Conservation (phyloP, 2,888 invertebrate genomes). For the Erynnis tages region DNA sequence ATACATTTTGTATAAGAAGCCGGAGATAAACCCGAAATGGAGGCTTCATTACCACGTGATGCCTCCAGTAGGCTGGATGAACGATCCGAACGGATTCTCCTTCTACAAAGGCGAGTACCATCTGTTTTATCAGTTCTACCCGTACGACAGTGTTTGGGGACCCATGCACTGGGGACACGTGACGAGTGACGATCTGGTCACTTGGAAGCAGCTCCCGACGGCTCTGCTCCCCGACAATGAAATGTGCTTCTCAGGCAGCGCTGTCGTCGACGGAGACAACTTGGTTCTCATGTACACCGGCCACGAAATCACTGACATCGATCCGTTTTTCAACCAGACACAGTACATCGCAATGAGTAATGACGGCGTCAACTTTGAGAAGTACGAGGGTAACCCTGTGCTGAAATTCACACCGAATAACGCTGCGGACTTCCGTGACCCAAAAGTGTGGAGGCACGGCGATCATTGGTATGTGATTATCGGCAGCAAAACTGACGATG, state of each 20-base stretch:
- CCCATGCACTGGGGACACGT: constrained; percentile 82
- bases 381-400: constrained; percentile 68
- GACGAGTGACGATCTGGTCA: constrained; percentile 66
- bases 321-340: constrained; percentile 56
- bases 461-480: constrained; percentile 68
- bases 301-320: constrained; percentile 43
- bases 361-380: constrained; percentile 65
- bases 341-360: constrained; percentile 67
- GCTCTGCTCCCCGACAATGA: constrained; percentile 72
- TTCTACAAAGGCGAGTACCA: constrained; percentile 75
- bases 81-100: constrained; percentile 81
- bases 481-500: constrained; percentile 61
- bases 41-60: constrained; percentile 63
- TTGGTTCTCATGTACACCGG: constrained; percentile 68
- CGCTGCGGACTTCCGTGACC: constrained; percentile 73
- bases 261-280: constrained; percentile 57
- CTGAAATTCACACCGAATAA: constrained; percentile 55
- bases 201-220: constrained; percentile 73
- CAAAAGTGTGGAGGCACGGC: constrained; percentile 69
- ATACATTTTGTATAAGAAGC: constrained; percentile 55
- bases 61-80: constrained; percentile 78
- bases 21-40: constrained; percentile 59
- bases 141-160: constrained; percentile 67
- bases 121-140: constrained; percentile 78
- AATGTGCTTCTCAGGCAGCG: constrained; percentile 74